Percentiles rank a stretch among this genome's conserved stretches.
These are phyloP conservation scores for Heterodera filipjevi DNA, from an alignment of 2,888 invertebrate genomes.

Conservation along the genomic window DNA sequence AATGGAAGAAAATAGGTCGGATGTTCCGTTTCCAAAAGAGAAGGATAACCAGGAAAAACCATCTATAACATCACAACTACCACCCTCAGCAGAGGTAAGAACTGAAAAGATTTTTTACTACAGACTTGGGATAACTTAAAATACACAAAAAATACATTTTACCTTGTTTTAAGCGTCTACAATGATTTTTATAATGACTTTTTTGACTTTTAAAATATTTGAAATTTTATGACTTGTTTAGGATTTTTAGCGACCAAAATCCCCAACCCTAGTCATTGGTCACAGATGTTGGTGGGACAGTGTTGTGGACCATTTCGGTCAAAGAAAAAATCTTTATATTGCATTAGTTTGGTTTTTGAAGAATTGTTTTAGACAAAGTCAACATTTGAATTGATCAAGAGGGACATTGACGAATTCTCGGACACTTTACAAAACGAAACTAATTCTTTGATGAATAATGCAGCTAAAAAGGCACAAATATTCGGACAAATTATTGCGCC, in stretches of 20 bases:
- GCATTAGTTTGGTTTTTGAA: background rate
- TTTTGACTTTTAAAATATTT: too few species aligned
- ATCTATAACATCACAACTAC: too few species aligned
- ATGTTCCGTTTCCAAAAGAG: too few species aligned
- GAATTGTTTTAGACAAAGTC: conserved; percentile 53
- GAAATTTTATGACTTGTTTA: too few species aligned
- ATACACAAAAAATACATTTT: too few species aligned
- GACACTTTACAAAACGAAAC: conserved; percentile 60
- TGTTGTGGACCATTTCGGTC: conserved; percentile 50
- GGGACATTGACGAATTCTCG: conserved; percentile 60
- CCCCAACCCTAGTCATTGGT: conserved; percentile 11
- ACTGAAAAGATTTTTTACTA: too few species aligned
- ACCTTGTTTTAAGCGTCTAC: too few species aligned
- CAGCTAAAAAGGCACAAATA: conserved; percentile 53
- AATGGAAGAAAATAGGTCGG: too few species aligned
- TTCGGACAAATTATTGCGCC: conserved; percentile 56
- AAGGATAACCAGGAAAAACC: too few species aligned
- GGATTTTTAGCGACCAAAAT: background rate
- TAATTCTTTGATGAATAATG: conserved; percentile 46
- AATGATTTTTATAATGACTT: too few species aligned
- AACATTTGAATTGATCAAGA: conserved; percentile 61
- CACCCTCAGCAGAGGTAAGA: background rate
- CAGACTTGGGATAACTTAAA: too few species aligned
- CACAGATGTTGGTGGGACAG: conserved; percentile 42
- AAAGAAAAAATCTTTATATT: conserved; percentile 51